Base-by-base conservation (phyloP, 1,140 invertebrate genomes). In the Pogonomyrmex californicus region DNA sequence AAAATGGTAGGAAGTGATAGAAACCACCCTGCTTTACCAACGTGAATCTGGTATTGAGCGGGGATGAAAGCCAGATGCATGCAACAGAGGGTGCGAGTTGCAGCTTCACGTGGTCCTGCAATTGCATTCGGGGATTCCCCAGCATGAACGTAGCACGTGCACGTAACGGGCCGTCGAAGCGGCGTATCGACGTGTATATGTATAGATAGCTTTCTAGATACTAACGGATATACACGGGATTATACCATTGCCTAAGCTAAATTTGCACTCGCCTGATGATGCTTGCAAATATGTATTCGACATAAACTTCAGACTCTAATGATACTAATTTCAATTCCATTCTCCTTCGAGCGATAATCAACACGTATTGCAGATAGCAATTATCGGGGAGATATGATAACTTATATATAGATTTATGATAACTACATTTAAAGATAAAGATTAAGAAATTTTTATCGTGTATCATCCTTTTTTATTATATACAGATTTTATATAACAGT, bases 71-170 rank as follows among this genome's bases (percentile, higher is more conserved):
- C 38, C 38, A 4, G 33, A 41, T 12, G 1, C 1, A 9, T 5
- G 23, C 6, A n/a, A 36, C 10, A 90, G 88, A 90, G 85, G 66
- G 78, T 86, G 62, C 54, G 1, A 36, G 14, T 33, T 47, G 14
- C 77, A 33, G 30, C 7, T 54, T 10, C 47, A 41, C 33, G 30
- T 33, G 14, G 68, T 38, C 10, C 14, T 33, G n/a, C 38, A 54
- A 41, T 30, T 30, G 58, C 47, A 70, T n/a, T 23, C 9, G 51
- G 47, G 56, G 54, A 86, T 81, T 82, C 51, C 68, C 78, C 54
- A 85, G 54, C 58, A 82, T 76, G 62, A 36, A n/a, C 70, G 77
- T 70, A 82, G 85, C 88, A 90, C 88, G 88, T 90, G 88, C 71
- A 62, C 33, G 65, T 47, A 17, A 14, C 30, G 6, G 6, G 33